Base-by-base conservation (phyloP, 1,140 invertebrate genomes). In the Polyergus mexicanus region DNA sequence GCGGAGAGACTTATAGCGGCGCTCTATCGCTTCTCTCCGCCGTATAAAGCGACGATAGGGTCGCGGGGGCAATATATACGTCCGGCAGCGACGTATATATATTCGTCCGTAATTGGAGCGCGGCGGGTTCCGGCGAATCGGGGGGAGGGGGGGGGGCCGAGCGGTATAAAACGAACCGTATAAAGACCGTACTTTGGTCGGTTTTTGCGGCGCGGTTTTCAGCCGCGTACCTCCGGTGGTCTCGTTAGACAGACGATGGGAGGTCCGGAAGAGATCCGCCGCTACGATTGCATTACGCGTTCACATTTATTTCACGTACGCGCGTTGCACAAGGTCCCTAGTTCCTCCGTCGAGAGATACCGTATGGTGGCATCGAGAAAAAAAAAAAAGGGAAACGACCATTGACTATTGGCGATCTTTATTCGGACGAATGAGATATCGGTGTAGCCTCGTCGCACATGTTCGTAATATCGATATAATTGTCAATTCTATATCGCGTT, bases 21-120 rank as follows among this genome's bases (percentile, higher is more conserved):
- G 62, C 65, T 75, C 56, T 74, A 85, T 81, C 47, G 47, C 65
- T 81, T 32, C 77, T 80, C 38, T 69, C 13, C 22, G 41, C 76
- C 81, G 32, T 89, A 87, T 87, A 90, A 89, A 89, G 89, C 62
- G 13, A 74, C 71, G 85, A 89, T 87, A 85, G 86, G 75, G 41
- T 85, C 71, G 85, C 74, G 41, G 63, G 38, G 85, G 62, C 63
- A 88, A 32, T 84, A 84, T 84, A 84, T 63, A 69, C 63, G 66
- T 56, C 41, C 63, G 38, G 47, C 51, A 54, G 6, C 72, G 75
- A 76, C 88, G 71, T 81, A 89, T 89, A 51, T 51, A 89, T 88
- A 90, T 90, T 90, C 86, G 62, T 56, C 88, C 89, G 89, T 90
- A 90, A 90, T 90, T 90, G 89, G 88, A 88, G 76, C 81, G 77